Conservation (phyloP, 2,797 vertebrate species). For the Capromys pilorides region DNA sequence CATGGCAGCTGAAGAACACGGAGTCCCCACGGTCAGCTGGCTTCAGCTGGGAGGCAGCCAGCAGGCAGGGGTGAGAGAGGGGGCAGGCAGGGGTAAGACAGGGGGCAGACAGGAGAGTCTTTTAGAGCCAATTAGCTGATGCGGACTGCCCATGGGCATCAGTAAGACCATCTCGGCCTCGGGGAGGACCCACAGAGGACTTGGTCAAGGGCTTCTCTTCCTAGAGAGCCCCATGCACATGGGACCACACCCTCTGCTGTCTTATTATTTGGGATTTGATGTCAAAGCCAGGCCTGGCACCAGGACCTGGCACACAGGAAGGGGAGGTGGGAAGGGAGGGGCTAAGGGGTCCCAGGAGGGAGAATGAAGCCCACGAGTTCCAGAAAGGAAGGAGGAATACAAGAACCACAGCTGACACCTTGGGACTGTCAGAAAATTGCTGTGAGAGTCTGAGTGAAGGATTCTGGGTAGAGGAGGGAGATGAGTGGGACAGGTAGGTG, state of each 20-base stretch:
- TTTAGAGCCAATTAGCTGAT: not conserved
- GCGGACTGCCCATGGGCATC: not conserved
- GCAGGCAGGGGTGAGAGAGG: constrained; percentile 40
- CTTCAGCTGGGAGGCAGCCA: constrained; percentile 88
- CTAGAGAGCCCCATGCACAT: not conserved
- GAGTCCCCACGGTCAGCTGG: constrained; percentile 98
- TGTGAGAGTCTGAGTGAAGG: not conserved
- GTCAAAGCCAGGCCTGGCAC: not conserved
- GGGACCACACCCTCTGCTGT: not conserved
- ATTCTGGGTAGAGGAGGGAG: not conserved
- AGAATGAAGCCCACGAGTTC: not conserved
- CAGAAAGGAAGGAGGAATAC: not conserved
- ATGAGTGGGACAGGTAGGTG: not conserved
- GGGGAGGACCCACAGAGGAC: not conserved
- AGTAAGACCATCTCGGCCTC: not conserved
- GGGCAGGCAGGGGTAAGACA: constrained; percentile 54
- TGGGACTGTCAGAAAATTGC: not conserved
- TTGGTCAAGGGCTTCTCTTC: not conserved
- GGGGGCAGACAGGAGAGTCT: constrained; percentile 58
- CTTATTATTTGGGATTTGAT: not conserved
- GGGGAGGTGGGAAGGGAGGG: not conserved
- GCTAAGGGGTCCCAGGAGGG: not conserved
- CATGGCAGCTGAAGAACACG: constrained; percentile 98
- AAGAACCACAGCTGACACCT: not conserved
- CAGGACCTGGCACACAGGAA: not conserved